phyloP scores from a whole-genome alignment of 1,140 invertebrate species.

The Scaptomyza montana region DNA sequence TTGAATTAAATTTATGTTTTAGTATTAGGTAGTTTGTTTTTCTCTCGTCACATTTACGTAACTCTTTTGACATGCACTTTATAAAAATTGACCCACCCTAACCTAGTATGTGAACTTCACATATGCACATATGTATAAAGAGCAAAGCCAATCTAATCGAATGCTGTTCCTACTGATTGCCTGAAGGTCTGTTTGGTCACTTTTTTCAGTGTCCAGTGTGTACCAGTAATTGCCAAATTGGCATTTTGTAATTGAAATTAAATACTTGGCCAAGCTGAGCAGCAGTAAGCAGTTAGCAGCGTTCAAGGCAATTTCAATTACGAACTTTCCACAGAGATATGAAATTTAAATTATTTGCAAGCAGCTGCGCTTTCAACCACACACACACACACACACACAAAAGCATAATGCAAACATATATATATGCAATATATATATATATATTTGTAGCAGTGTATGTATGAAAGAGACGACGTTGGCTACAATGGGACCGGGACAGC shows the following conservation, averaged over 20 bases:
- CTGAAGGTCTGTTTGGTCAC: conserved; percentile 18
- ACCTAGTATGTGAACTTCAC: not conserved
- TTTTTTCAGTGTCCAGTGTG: conserved; percentile 2
- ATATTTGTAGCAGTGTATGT: not conserved
- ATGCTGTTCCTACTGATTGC: conserved; percentile 25
- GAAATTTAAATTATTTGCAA: conserved; percentile 76
- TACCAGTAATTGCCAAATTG: conserved; percentile 38
- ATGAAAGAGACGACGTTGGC: conserved; percentile 17
- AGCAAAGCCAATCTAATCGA: not conserved
- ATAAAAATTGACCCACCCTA: conserved; percentile 4
- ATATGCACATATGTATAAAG: not conserved
- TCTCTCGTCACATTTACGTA: too few relatives aligned
- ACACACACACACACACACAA: conserved; percentile 6
- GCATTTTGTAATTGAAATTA: conserved; percentile 73
- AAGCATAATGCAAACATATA: not conserved
- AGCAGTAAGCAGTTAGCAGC: conserved; percentile 14
- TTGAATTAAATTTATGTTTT: too few relatives aligned
- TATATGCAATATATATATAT: not conserved
- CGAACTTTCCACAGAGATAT: conserved; percentile 69
- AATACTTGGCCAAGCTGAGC: conserved; percentile 51
- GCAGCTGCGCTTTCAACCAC: conserved; percentile 60
- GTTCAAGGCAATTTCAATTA: conserved; percentile 66
- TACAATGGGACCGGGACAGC: conserved; percentile 32
- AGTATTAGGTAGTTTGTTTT: not conserved
- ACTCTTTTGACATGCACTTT: not conserved